Percentiles rank a stretch among this genome's conserved stretches.
phyloP scores from a whole-genome alignment of 2,888 invertebrate species.

The Leptura quadrifasciata region DNA sequence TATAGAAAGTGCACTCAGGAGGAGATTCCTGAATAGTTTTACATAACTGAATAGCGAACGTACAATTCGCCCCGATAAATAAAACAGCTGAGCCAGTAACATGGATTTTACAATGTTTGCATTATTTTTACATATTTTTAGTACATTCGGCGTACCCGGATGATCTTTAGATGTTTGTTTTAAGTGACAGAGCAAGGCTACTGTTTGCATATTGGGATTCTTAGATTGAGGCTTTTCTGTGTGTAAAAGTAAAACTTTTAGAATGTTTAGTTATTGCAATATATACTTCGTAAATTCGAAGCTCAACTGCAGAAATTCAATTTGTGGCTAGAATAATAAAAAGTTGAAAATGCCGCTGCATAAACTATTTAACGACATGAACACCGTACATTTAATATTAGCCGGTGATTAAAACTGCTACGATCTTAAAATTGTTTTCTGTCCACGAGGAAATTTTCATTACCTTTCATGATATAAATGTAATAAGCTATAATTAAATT shows the following conservation, averaged over 20 bases:
- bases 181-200: neutral
- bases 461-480: conserved; percentile 13
- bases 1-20: conserved; percentile 21
- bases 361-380: too few species aligned
- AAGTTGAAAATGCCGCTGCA: too few species aligned
- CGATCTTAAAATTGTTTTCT: neutral
- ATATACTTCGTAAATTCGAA: too few species aligned
- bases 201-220: neutral
- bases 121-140: conserved; percentile 17
- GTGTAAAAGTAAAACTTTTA: neutral
- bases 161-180: conserved; percentile 2
- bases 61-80: conserved; percentile 20
- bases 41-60: conserved; percentile 32
- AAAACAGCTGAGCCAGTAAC: conserved; percentile 17
- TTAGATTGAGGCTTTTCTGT: neutral
- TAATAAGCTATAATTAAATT: conserved; percentile 35
- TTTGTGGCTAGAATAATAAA: too few species aligned
- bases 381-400: too few species aligned
- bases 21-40: conserved; percentile 32
- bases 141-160: neutral
- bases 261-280: neutral
- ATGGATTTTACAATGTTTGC: conserved; percentile 20
- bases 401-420: neutral
- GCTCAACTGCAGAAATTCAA: too few species aligned
- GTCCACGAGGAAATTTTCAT: neutral